phyloP scores from a whole-genome alignment of 1,140 invertebrate species.

The Wasmannia auropunctata region DNA sequence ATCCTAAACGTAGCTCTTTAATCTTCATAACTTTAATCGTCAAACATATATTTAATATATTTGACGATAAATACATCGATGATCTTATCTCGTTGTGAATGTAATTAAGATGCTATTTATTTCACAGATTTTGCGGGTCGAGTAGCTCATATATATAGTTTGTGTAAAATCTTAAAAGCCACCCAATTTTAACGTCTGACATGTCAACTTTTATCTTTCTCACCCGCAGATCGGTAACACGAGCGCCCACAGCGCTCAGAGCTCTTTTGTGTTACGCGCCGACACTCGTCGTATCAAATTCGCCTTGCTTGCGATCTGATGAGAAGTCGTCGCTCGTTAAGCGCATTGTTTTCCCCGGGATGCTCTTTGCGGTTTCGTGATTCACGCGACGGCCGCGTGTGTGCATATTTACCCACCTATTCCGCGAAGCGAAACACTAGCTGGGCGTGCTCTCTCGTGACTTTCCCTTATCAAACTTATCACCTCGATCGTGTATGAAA shows the following conservation, averaged over 20 bases:
- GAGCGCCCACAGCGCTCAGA: constrained; percentile 37
- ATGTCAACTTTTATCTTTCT: background rate
- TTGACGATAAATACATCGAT: too few species aligned
- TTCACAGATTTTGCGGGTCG: too few species aligned
- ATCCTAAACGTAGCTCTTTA: background rate
- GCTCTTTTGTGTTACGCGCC: constrained; percentile 43
- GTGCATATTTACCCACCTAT: constrained; percentile 57
- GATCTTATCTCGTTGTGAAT: too few species aligned
- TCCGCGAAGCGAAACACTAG: constrained; percentile 61
- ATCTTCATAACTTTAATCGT: background rate
- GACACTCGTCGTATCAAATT: constrained; percentile 51
- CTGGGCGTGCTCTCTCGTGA: constrained; percentile 32
- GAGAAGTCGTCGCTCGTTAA: constrained; percentile 60
- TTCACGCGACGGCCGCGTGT: constrained; percentile 55
- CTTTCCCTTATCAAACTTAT: constrained; percentile 45
- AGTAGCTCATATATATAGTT: too few species aligned
- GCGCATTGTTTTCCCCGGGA: constrained; percentile 55
- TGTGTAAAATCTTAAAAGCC: too few species aligned
- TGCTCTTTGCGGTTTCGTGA: constrained; percentile 57
- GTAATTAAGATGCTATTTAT: too few species aligned
- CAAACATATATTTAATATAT: background rate
- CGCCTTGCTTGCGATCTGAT: constrained; percentile 40
- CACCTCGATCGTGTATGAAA: background rate
- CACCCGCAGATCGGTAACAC: constrained; percentile 57
- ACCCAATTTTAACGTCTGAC: background rate